Conservation (phyloP, 2,113 vertebrate species). For the Heptranchias perlo region DNA sequence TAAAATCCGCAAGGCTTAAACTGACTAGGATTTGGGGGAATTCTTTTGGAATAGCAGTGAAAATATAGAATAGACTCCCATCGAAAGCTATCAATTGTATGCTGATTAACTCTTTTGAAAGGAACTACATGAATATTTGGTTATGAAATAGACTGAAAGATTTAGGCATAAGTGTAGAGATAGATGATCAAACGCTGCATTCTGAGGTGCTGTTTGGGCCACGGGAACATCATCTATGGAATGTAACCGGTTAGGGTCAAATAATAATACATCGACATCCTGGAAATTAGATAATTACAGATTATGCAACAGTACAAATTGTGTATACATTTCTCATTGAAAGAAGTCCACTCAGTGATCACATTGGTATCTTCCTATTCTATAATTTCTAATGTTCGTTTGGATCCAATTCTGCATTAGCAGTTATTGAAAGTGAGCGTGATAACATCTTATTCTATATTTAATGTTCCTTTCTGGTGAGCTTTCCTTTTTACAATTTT, state of each 20-base stretch:
- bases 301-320: no score
- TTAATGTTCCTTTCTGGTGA: no score
- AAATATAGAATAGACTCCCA: background rate
- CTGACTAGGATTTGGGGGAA: background rate
- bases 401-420: no score
- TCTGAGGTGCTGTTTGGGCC: background rate
- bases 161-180: background rate
- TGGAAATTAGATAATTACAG: no score
- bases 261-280: background rate
- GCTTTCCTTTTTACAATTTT: no score
- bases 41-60: background rate
- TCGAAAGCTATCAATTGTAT: background rate
- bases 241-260: background rate
- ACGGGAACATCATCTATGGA: background rate
- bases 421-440: no score
- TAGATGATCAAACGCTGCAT: background rate
- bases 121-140: background rate
- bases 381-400: no score
- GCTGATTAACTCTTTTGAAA: background rate
- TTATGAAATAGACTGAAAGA: background rate
- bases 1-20: background rate
- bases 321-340: no score
- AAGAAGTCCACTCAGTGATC: no score
- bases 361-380: no score
- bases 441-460: no score